phyloP scores from a whole-genome alignment of 2,113 vertebrate species.

The Chionodraco myersi region DNA sequence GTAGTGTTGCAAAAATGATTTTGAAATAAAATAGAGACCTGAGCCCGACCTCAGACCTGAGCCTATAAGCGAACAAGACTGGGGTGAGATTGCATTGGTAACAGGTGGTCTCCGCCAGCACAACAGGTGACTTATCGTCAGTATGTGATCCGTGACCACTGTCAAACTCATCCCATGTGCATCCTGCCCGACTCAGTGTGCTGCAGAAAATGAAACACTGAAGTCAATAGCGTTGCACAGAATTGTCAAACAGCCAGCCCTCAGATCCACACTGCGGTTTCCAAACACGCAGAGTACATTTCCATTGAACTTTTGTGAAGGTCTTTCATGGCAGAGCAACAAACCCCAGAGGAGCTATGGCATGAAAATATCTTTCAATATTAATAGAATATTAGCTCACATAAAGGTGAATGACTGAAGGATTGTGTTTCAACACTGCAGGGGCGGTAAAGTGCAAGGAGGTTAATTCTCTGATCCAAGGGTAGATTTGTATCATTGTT shows the following conservation, averaged over 20 bases:
- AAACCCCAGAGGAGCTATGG: slow-evolving; percentile 66
- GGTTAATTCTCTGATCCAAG: slow-evolving; percentile 86
- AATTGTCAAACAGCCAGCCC: slow-evolving; percentile 40
- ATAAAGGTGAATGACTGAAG: slow-evolving; percentile 79
- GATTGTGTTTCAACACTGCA: slow-evolving; percentile 76
- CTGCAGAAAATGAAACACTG: slow-evolving; percentile 27
- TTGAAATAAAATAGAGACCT: no score
- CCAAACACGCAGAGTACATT: slow-evolving; percentile 52
- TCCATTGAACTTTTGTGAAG: slow-evolving; percentile 69
- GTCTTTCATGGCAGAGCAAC: slow-evolving; percentile 65
- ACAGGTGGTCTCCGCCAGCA: slow-evolving; percentile 9
- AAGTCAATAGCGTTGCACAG: slow-evolving; percentile 18
- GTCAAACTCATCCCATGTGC: slow-evolving; percentile 17
- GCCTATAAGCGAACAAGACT: not conserved
- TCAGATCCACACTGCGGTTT: slow-evolving; percentile 45
- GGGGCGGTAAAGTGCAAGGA: slow-evolving; percentile 74
- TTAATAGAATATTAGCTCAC: slow-evolving; percentile 81
- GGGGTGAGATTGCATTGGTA: not conserved
- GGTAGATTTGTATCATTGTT: slow-evolving; percentile 85
- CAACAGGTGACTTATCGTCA: slow-evolving; percentile 25
- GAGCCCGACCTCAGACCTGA: not conserved
- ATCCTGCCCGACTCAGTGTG: slow-evolving; percentile 17
- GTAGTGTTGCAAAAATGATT: no score
- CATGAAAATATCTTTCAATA: slow-evolving; percentile 78
- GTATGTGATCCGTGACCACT: slow-evolving; percentile 23